Evolutionary conservation across 2,797 vertebrate genomes (phyloP).

Genomic region (Characodon lateralis): DNA sequence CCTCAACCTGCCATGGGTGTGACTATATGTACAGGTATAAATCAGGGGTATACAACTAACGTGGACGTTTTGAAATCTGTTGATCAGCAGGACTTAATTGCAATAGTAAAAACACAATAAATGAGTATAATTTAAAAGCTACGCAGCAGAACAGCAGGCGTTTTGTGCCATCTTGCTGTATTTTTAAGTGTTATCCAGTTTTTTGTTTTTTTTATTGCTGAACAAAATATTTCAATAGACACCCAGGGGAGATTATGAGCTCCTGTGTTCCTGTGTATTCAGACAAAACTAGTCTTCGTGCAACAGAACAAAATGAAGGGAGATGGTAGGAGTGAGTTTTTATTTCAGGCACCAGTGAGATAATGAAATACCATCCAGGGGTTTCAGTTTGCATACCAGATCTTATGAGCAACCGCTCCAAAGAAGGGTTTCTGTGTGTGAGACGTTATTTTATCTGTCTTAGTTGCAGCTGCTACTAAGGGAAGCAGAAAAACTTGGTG

Average conservation of each 20-base stretch:
- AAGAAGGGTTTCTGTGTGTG: neutral
- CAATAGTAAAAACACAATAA: too few species aligned
- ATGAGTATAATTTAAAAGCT: too few species aligned
- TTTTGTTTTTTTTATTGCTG: neutral
- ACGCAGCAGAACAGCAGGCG: neutral
- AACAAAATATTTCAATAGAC: neutral
- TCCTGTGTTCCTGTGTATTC: neutral
- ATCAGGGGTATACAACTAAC: neutral
- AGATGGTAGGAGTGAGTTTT: neutral
- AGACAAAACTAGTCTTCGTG: neutral
- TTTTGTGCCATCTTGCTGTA: neutral
- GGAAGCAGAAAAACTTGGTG: conserved; percentile 5
- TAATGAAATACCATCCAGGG: conserved; percentile 12
- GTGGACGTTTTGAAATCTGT: neutral
- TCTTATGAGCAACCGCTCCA: neutral
- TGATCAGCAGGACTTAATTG: neutral
- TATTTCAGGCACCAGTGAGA: conserved; percentile 12
- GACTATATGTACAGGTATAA: neutral
- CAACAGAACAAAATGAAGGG: neutral
- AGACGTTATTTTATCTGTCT: conserved; percentile 7
- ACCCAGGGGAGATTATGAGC: neutral
- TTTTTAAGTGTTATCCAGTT: neutral
- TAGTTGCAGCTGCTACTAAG: neutral
- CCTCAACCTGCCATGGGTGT: neutral
- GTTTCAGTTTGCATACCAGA: conserved; percentile 3